phyloP scores from a whole-genome alignment of 2,888 invertebrate genomes.

The Argyra leucocephala region DNA sequence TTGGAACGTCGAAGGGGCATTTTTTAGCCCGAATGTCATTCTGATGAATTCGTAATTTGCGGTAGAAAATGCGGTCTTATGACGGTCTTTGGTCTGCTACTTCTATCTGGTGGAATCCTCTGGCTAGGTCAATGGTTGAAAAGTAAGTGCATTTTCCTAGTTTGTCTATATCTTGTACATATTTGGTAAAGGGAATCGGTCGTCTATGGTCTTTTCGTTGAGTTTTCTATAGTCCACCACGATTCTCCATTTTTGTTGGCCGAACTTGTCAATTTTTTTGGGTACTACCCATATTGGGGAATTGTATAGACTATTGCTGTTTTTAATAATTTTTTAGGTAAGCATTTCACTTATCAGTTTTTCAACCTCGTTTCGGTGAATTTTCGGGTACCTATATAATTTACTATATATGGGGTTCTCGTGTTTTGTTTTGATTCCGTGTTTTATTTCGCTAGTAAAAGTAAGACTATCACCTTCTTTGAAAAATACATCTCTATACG shows the following conservation, averaged over 20 bases:
- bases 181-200: constrained; percentile 22
- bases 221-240: constrained; percentile 28
- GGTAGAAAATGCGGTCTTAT: constrained; percentile 31
- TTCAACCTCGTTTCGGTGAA: constrained; percentile 19
- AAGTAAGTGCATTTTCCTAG: constrained; percentile 26
- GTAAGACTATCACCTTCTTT: constrained; percentile 19
- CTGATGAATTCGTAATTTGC: constrained; percentile 26
- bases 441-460: constrained; percentile 24
- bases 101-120: constrained; percentile 29
- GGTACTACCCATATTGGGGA: constrained; percentile 13
- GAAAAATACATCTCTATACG: constrained; percentile 21
- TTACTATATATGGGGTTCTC: constrained; percentile 23
- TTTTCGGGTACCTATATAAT: constrained; percentile 24
- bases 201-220: constrained; percentile 21
- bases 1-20: constrained; percentile 34
- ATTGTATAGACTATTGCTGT: constrained; percentile 16
- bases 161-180: constrained; percentile 27
- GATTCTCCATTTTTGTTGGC: constrained; percentile 25
- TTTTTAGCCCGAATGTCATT: constrained; percentile 33
- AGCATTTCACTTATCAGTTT: constrained; percentile 23
- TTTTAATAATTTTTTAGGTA: constrained; percentile 10
- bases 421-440: constrained; percentile 24
- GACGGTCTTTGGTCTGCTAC: constrained; percentile 23
- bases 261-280: constrained; percentile 11
- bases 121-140: constrained; percentile 25